Evolutionary conservation across 1,140 invertebrate genomes (phyloP).

Genomic region (Heterodera carotae): DNA sequence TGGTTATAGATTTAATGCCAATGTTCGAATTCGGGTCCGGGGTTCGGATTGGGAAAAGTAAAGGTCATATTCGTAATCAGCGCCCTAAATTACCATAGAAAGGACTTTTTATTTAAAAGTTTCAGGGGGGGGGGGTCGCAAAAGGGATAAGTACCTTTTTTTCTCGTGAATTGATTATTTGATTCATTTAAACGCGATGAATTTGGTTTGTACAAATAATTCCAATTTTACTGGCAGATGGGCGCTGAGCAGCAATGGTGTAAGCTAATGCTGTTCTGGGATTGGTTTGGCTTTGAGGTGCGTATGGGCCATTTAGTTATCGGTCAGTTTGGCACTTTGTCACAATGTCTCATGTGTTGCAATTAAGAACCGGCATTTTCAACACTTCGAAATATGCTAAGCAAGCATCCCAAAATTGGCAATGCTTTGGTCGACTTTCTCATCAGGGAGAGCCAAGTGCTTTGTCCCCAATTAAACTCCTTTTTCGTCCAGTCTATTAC

Average conservation of each 20-base stretch:
- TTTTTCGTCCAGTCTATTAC: slow-evolving; percentile 39
- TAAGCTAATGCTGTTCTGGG: slow-evolving; percentile 46
- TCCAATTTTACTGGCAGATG: too few species aligned
- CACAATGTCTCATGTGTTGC: background rate
- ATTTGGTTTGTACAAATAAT: too few species aligned
- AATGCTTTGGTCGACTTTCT: slow-evolving; percentile 40
- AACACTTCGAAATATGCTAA: slow-evolving; percentile 16
- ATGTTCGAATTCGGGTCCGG: too few species aligned
- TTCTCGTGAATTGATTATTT: too few species aligned
- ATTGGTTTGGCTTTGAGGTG: slow-evolving; percentile 47
- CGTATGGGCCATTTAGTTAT: background rate
- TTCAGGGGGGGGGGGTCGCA: too few species aligned
- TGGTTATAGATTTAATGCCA: too few species aligned
- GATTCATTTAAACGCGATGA: too few species aligned
- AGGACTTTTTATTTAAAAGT: too few species aligned
- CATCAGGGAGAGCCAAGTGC: slow-evolving; percentile 28
- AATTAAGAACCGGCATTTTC: slow-evolving; percentile 38
- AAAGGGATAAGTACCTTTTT: too few species aligned
- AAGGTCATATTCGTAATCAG: too few species aligned
- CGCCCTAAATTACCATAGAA: too few species aligned
- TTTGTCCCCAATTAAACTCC: slow-evolving; percentile 30
- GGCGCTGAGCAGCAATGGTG: slow-evolving; percentile 41
- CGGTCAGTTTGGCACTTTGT: background rate
- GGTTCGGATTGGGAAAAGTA: too few species aligned
- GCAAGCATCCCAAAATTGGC: background rate